Percentiles rank a stretch among this genome's conserved stretches.
phyloP scores from a whole-genome alignment of 2,797 vertebrate species.

The Pampus argenteus region DNA sequence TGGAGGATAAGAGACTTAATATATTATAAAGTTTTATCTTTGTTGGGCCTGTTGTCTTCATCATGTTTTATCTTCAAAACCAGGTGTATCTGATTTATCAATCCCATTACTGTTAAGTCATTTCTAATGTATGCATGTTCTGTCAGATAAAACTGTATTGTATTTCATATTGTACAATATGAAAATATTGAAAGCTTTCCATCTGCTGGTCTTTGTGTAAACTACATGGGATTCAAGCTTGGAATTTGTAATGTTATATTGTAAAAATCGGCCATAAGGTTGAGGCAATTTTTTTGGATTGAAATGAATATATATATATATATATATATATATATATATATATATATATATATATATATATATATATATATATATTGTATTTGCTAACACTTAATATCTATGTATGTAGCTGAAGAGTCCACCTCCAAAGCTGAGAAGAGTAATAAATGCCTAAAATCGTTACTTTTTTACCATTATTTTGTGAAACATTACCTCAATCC shows the following conservation, averaged over 20 bases:
- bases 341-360: neutral
- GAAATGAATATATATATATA: neutral
- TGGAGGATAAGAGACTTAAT: neutral
- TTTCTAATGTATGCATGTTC: neutral
- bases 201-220: conserved; percentile 46
- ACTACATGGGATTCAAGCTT: conserved; percentile 27
- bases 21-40: too few species aligned
- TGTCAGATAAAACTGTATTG: neutral
- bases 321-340: neutral
- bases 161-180: neutral
- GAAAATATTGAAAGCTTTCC: conserved; percentile 16
- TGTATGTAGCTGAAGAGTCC: conserved; percentile 19
- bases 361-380: conserved; percentile 24
- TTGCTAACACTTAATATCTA: conserved; percentile 28
- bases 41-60: neutral
- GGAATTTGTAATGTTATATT: neutral
- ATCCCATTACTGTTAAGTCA: neutral
- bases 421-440: conserved; percentile 6
- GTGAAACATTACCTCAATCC: conserved; percentile 75
- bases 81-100: conserved; percentile 3
- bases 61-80: neutral
- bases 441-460: conserved; percentile 66
- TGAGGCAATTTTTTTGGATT: neutral
- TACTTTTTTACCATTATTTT: conserved; percentile 59
- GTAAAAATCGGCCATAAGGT: neutral